phyloP scores from a whole-genome alignment of 2,113 vertebrate genomes.

The Centrocercus urophasianus region DNA sequence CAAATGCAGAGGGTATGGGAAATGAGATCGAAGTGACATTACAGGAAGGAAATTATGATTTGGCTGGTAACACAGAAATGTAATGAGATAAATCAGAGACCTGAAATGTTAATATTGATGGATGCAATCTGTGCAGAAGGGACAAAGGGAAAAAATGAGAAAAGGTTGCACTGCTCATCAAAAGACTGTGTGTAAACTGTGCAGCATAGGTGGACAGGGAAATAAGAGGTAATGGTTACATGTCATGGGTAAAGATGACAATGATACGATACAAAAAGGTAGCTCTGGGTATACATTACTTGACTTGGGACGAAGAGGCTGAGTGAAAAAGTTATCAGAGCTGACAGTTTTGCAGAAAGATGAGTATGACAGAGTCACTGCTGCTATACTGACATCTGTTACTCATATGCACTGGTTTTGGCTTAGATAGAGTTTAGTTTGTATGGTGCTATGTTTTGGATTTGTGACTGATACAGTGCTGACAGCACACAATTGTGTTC shows the following conservation, averaged over 20 bases:
- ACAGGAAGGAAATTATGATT: constrained; percentile 59
- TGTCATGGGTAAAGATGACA: constrained; percentile 18
- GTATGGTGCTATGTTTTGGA: not conserved
- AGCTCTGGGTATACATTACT: constrained; percentile 2
- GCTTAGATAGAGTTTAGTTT: not conserved
- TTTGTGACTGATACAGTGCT: not conserved
- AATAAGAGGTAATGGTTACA: constrained; percentile 13
- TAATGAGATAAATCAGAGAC: constrained; percentile 63
- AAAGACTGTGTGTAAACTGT: not conserved
- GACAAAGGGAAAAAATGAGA: constrained; percentile 30
- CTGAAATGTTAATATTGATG: constrained; percentile 65
- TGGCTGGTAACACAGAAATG: constrained; percentile 47
- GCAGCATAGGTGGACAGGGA: not conserved
- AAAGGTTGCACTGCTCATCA: not conserved
- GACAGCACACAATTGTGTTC: not conserved
- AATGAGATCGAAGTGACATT: constrained; percentile 61
- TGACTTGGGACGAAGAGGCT: constrained; percentile 9
- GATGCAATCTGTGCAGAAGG: constrained; percentile 31
- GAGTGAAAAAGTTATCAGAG: not conserved
- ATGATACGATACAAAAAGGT: not conserved
- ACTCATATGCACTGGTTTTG: not conserved
- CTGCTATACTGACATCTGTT: not conserved
- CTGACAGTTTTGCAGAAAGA: not conserved
- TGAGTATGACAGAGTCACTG: not conserved
- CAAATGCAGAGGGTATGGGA: constrained; percentile 30